A percentile compares a stretch with the other conserved stretches of the same genome.
Evolutionary conservation across 2,888 invertebrate genomes (phyloP).

Genomic region (Scaptomyza caliginosa): DNA sequence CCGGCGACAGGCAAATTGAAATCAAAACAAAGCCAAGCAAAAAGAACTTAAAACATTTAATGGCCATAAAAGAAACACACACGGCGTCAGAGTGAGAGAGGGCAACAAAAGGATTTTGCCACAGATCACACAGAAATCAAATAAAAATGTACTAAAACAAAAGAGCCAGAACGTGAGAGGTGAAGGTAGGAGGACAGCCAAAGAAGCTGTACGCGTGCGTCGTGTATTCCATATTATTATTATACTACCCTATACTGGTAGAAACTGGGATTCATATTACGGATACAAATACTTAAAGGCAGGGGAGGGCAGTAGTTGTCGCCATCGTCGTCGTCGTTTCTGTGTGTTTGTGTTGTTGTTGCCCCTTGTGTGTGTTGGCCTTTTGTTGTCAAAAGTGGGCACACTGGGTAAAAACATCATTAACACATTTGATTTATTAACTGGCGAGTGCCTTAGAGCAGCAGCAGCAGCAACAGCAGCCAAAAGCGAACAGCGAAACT

Average conservation of each 20-base stretch:
- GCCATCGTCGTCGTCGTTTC: conserved; percentile 16
- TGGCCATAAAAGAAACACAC: conserved; percentile 78
- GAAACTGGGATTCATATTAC: conserved; percentile 23
- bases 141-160: conserved; percentile 67
- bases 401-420: conserved; percentile 84
- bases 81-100: conserved; percentile 34
- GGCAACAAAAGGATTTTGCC: conserved; percentile 41
- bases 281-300: conserved; percentile 27
- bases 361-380: conserved; percentile 45
- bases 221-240: conserved; percentile 27
- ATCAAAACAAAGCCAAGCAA: conserved; percentile 72
- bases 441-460: conserved; percentile 74
- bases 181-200: background rate
- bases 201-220: conserved; percentile 64
- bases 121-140: conserved; percentile 54
- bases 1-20: conserved; percentile 75
- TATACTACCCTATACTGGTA: conserved; percentile 13
- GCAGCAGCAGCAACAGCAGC: conserved; percentile 31
- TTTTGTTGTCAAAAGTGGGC: conserved; percentile 76
- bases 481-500: conserved; percentile 34
- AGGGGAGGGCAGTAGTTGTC: conserved; percentile 43
- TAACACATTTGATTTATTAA: conserved; percentile 85
- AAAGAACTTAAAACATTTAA: conserved; percentile 68
- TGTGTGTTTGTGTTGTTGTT: conserved; percentile 20
- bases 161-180: conserved; percentile 18